phyloP scores from a whole-genome alignment of 2,113 vertebrate genomes.

The Poeciliopsis occidentalis region DNA sequence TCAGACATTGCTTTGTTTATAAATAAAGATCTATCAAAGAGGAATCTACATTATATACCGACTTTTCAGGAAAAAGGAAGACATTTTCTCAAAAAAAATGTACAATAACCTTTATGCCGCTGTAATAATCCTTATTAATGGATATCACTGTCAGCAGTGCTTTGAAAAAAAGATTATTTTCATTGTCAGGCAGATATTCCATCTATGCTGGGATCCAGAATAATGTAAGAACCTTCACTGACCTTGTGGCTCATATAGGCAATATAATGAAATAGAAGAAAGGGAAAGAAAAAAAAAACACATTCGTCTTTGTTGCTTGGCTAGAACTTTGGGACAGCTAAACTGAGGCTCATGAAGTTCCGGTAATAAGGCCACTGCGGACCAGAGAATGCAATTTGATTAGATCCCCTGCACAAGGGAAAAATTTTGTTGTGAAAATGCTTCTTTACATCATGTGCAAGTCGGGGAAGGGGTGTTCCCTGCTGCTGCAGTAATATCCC shows the following conservation, averaged over 20 bases:
- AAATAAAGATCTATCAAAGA: no score
- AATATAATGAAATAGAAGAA: constrained; percentile 6
- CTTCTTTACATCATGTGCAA: constrained; percentile 14
- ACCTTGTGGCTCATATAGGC: constrained; percentile 29
- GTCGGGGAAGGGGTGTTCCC: not conserved
- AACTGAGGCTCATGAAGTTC: constrained; percentile 18
- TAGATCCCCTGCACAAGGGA: constrained; percentile 6
- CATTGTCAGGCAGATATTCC: not conserved
- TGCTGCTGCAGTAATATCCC: constrained; percentile 38
- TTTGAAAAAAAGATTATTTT: not conserved
- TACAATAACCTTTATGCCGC: not conserved
- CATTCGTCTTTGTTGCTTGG: not conserved
- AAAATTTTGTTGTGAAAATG: constrained; percentile 14
- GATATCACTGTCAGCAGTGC: not conserved
- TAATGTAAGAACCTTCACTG: constrained; percentile 14
- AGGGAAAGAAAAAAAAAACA: not conserved
- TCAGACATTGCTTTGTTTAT: no score
- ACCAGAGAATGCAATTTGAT: constrained; percentile 22
- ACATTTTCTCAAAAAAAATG: not conserved
- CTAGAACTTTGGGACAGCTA: not conserved
- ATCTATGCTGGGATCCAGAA: not conserved
- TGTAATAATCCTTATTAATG: not conserved
- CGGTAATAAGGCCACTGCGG: constrained; percentile 61
- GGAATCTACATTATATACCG: not conserved
- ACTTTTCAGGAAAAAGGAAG: not conserved